Percentiles rank a stretch among this genome's conserved stretches.
Conservation (phyloP, 2,113 vertebrate genomes). For the Eira barbara region DNA sequence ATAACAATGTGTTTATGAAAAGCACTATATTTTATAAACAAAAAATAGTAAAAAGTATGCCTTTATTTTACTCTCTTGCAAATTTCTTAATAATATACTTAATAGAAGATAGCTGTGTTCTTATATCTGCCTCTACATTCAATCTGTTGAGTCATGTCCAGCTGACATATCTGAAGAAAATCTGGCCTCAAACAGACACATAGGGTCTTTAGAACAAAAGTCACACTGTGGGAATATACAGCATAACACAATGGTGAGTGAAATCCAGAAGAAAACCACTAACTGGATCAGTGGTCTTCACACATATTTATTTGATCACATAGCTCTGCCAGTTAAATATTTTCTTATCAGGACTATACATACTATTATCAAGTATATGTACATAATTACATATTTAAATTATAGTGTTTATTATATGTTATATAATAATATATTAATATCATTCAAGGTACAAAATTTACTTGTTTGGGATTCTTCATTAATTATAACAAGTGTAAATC, state of each 20-base stretch:
- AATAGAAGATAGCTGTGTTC: neutral
- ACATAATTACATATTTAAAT: neutral
- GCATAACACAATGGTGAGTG: neutral
- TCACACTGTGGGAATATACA: neutral
- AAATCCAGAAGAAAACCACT: too few species aligned
- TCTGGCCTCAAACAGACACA: neutral
- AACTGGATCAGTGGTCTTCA: neutral
- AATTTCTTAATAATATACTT: neutral
- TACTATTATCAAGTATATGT: neutral
- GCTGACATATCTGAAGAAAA: neutral
- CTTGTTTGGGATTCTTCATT: neutral
- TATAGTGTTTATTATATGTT: neutral
- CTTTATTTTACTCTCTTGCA: neutral
- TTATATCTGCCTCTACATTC: neutral
- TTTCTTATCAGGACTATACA: neutral
- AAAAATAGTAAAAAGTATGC: neutral
- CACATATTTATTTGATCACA: neutral
- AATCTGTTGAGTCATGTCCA: neutral
- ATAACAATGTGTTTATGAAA: neutral
- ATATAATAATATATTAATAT: neutral
- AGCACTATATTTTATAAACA: neutral
- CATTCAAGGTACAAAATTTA: neutral
- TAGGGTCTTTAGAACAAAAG: neutral
- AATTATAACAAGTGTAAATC: neutral
- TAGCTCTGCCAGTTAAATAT: neutral